Conservation (phyloP, 2,888 invertebrate genomes). For the Oeneis ivallda region DNA sequence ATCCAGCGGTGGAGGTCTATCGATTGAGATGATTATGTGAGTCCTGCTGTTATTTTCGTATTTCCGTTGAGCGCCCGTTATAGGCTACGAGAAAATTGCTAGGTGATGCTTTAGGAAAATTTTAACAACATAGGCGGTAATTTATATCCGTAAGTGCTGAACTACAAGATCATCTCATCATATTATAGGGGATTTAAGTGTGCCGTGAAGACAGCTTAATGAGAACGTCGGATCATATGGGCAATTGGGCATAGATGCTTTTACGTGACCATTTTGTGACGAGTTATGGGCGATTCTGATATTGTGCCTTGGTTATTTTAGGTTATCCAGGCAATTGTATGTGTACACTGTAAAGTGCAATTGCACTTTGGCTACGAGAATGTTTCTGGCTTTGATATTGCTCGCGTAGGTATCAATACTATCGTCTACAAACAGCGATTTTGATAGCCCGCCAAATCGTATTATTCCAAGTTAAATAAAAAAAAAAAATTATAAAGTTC, state of each 20-base stretch:
- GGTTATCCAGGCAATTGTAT: background rate
- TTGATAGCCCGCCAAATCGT: no score
- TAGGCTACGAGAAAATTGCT: background rate
- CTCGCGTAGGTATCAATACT: background rate
- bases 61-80: background rate
- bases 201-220: conserved; percentile 34
- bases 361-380: background rate
- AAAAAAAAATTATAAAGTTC: no score
- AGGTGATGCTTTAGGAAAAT: background rate
- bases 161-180: conserved; percentile 6
- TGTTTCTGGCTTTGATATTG: background rate
- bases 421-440: no score
- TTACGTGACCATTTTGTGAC: conserved; percentile 35
- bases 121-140: conserved; percentile 6
- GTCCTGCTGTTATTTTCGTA: no score
- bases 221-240: conserved; percentile 42
- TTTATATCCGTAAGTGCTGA: background rate
- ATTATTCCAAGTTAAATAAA: no score
- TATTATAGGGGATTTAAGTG: conserved; percentile 4
- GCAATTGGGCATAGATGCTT: conserved; percentile 40
- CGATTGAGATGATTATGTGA: no score
- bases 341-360: background rate
- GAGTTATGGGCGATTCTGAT: conserved; percentile 29
- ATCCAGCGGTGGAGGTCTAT: no score
- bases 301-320: conserved; percentile 1